These are phyloP conservation scores for Anthopleura xanthogrammica DNA, from an alignment of 92 coral and sea anemone species.

Conservation along the genomic window DNA sequence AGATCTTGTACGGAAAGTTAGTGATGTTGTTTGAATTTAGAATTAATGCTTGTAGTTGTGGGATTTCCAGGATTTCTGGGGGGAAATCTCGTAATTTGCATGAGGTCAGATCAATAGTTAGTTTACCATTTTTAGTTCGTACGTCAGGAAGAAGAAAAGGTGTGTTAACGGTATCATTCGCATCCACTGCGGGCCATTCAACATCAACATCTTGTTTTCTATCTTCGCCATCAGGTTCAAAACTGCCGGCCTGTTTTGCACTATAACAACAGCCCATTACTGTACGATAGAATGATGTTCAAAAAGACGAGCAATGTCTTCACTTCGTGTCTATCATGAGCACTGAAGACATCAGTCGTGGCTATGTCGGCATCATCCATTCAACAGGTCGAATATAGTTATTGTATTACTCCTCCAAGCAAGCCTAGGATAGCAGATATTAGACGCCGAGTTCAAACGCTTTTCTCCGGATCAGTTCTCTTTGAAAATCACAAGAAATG, in stretches of 20 bases:
- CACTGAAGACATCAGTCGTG: no score
- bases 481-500: not conserved
- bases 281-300: no score
- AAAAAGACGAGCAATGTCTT: no score
- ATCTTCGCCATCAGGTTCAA: constrained; percentile 34
- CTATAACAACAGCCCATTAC: constrained; percentile 30
- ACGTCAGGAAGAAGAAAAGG: constrained; percentile 55
- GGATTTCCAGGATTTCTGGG: constrained; percentile 45
- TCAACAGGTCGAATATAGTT: not conserved
- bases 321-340: not conserved
- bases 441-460: not conserved
- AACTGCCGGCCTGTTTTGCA: constrained; percentile 24
- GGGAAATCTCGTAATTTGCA: constrained; percentile 63
- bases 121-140: constrained; percentile 50
- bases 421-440: no score
- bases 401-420: not conserved
- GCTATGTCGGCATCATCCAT: not conserved
- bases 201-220: constrained; percentile 42
- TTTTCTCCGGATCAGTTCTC: not conserved
- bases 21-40: constrained; percentile 71
- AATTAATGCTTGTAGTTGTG: constrained; percentile 48
- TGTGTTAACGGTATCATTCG: constrained; percentile 34
- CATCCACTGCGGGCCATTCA: constrained; percentile 59
- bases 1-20: constrained; percentile 68
- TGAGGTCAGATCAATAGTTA: constrained; percentile 66